Evolutionary conservation across 1,140 invertebrate genomes (phyloP).

Genomic region (Meloidogyne exigua): DNA sequence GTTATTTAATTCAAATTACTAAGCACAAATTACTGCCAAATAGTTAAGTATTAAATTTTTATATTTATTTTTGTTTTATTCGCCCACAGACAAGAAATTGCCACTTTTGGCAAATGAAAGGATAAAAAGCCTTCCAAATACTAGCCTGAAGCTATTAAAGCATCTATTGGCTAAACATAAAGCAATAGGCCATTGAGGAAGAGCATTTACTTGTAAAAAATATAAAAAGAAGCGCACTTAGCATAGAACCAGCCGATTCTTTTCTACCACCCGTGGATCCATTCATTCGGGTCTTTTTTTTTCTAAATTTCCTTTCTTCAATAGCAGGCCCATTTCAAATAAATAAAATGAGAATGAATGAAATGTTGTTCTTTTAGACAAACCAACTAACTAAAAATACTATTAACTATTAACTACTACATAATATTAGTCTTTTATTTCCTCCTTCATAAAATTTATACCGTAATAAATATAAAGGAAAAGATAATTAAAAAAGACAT

Average conservation of each 20-base stretch:
- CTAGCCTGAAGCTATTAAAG: conserved; percentile 1
- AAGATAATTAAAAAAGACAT: neutral
- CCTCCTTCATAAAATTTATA: neutral
- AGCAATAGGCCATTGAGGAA: neutral
- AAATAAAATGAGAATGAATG: neutral
- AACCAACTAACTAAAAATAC: too few relatives aligned
- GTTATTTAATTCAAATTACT: neutral
- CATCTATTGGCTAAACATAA: conserved; percentile 2
- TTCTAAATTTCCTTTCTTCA: conserved; percentile 2
- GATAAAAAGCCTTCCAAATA: neutral
- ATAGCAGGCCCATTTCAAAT: conserved; percentile 4
- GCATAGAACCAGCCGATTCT: neutral
- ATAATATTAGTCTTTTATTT: neutral
- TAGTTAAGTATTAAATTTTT: neutral
- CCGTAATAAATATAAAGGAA: neutral
- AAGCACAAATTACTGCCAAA: neutral
- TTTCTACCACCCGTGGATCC: conserved; percentile 3
- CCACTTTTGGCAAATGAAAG: neutral
- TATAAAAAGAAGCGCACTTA: neutral
- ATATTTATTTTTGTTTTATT: neutral
- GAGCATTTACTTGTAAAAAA: conserved; percentile 1
- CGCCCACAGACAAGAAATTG: neutral
- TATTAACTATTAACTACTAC: too few relatives aligned
- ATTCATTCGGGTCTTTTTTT: conserved; percentile 2
- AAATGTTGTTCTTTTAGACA: neutral